These are phyloP conservation scores for Cepaea nemoralis DNA, from an alignment of 1,140 invertebrate genomes.

Conservation along the genomic window DNA sequence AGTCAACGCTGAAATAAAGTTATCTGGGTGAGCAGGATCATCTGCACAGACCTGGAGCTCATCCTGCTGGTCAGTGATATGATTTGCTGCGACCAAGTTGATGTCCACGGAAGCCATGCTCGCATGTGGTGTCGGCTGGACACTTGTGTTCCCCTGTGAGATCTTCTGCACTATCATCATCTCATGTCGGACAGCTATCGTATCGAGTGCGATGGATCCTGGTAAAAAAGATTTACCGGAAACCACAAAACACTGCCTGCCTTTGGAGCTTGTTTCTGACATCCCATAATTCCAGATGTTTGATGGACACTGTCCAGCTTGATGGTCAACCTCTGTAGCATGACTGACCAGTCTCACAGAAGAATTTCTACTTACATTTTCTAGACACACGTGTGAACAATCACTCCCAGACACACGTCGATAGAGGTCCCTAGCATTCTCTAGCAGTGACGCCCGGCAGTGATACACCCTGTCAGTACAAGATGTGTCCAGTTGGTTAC, in stretches of 20 bases:
- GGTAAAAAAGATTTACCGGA: slow-evolving; percentile 4
- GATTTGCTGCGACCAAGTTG: too few species aligned
- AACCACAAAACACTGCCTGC: background rate
- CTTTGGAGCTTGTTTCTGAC: background rate
- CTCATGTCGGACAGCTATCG: slow-evolving; percentile 17
- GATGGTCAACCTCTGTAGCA: background rate
- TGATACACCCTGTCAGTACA: slow-evolving; percentile 1
- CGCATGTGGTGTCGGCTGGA: background rate
- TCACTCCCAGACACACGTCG: background rate
- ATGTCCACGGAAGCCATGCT: background rate
- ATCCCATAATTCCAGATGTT: background rate
- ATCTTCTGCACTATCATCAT: slow-evolving; percentile 18
- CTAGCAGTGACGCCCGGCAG: slow-evolving; percentile 7
- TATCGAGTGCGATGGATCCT: background rate
- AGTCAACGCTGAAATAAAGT: background rate
- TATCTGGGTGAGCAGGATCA: background rate
- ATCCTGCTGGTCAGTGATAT: too few species aligned
- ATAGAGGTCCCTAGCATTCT: background rate
- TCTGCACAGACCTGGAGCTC: too few species aligned
- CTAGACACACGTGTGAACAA: background rate
- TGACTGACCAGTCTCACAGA: background rate
- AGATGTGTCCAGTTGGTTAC: too few species aligned
- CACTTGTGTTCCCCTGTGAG: background rate
- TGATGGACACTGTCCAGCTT: background rate
- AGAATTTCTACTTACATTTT: too few species aligned